Evolutionary conservation across 1,140 invertebrate species (phyloP).

Genomic region (Ips nitidus): DNA sequence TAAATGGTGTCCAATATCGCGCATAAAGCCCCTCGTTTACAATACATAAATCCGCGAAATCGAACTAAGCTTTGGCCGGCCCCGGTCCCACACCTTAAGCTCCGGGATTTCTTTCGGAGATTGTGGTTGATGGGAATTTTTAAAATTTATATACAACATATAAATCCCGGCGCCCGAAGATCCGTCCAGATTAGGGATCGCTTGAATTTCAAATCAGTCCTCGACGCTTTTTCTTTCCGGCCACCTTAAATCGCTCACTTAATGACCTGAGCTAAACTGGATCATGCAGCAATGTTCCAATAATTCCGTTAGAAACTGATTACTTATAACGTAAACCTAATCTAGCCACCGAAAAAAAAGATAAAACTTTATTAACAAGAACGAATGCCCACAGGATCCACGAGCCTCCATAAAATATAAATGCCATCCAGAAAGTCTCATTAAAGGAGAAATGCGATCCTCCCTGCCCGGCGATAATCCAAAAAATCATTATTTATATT

Average conservation of each 20-base stretch:
- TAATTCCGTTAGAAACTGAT: too few relatives aligned
- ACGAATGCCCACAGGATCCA: constrained; percentile 12
- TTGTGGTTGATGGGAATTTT: constrained; percentile 34
- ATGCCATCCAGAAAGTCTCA: constrained; percentile 19
- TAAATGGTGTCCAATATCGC: constrained; percentile 56
- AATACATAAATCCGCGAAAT: constrained; percentile 56
- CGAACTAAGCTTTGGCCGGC: constrained; percentile 43
- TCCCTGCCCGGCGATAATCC: constrained; percentile 7
- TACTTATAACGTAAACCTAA: too few relatives aligned
- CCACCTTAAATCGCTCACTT: neutral
- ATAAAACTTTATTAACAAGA: constrained; percentile 7
- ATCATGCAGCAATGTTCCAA: too few relatives aligned
- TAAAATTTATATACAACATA: constrained; percentile 30
- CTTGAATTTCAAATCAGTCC: constrained; percentile 3
- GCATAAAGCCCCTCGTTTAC: constrained; percentile 54
- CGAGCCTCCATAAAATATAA: constrained; percentile 17
- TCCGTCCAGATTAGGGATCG: constrained; percentile 4
- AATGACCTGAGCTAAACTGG: neutral
- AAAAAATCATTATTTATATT: constrained; percentile 26
- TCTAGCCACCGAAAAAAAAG: neutral
- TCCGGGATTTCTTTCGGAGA: constrained; percentile 23
- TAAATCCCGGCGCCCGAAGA: neutral
- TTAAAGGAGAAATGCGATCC: constrained; percentile 23
- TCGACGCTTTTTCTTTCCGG: neutral
- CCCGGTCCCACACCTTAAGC: constrained; percentile 29